Percentiles rank a stretch among this genome's conserved stretches.
Conservation (phyloP, 2,797 vertebrate genomes). For the Cyclopterus lumpus region DNA sequence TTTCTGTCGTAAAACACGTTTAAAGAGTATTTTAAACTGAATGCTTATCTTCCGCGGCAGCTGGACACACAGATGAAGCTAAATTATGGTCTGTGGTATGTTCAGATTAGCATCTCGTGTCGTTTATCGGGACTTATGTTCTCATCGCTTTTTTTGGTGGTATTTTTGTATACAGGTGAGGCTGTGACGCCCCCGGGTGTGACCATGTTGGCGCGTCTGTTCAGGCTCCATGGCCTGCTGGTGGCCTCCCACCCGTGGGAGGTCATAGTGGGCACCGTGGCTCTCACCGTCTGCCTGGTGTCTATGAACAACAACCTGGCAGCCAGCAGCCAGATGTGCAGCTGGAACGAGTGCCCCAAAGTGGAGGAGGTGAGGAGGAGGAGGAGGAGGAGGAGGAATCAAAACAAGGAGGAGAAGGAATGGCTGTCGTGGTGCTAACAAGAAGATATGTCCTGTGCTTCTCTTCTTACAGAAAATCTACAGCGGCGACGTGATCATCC, state of each 20-base stretch:
- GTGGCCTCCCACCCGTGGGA: constrained; percentile 99
- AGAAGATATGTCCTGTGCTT: neutral
- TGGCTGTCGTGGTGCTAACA: neutral
- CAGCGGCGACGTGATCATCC: constrained; percentile 93
- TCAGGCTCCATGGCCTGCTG: constrained; percentile 94
- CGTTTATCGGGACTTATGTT: neutral
- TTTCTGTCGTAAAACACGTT: too few species aligned
- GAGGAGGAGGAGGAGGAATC: neutral
- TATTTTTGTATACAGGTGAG: constrained; percentile 19
- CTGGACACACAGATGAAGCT: neutral
- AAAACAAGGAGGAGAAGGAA: neutral
- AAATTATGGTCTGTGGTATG: neutral
- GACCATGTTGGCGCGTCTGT: constrained; percentile 91
- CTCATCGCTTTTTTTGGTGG: neutral
- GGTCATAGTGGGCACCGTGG: constrained; percentile 96
- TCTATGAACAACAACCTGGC: constrained; percentile 98
- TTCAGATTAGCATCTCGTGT: neutral
- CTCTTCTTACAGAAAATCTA: constrained; percentile 85
- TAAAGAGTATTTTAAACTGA: neutral
- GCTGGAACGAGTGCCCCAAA: constrained; percentile 94
- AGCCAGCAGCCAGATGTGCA: constrained; percentile 91
- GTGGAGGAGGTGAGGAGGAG: constrained; percentile 88
- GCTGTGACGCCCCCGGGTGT: constrained; percentile 1
- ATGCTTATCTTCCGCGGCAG: neutral
- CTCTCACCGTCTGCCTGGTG: constrained; percentile 95